Evolutionary conservation across 2,113 vertebrate species (phyloP).

Genomic region (Corythoichthys haematopterus): DNA sequence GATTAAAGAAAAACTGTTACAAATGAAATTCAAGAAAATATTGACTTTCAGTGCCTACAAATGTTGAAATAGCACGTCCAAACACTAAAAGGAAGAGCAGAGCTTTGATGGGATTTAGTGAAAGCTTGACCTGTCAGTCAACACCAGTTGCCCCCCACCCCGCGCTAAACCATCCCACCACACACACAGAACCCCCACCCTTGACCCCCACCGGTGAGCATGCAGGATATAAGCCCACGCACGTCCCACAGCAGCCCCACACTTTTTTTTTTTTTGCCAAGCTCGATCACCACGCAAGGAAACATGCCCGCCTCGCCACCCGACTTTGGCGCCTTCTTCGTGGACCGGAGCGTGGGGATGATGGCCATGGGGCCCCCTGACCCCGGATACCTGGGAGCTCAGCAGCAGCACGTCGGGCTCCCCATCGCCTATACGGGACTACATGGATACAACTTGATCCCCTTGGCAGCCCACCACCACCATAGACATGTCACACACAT

Average conservation of each 20-base stretch:
- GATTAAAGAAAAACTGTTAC: neutral
- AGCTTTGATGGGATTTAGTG: slow-evolving; percentile 80
- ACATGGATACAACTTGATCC: slow-evolving; percentile 74
- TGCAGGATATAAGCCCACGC: slow-evolving; percentile 54
- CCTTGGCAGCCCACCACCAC: slow-evolving; percentile 52
- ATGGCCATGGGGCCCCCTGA: slow-evolving; percentile 46
- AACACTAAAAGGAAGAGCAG: slow-evolving; percentile 73
- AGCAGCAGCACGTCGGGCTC: slow-evolving; percentile 65
- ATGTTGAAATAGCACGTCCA: slow-evolving; percentile 45
- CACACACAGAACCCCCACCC: neutral
- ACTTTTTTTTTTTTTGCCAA: slow-evolving; percentile 8
- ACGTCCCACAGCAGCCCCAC: neutral
- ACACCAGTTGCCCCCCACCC: slow-evolving; percentile 26
- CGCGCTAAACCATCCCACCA: neutral
- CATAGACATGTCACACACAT: slow-evolving; percentile 67
- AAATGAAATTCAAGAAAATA: neutral
- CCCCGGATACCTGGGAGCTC: slow-evolving; percentile 60
- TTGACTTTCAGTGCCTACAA: neutral
- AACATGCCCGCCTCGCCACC: slow-evolving; percentile 73
- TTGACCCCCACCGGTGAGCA: slow-evolving; percentile 11
- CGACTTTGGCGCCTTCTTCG: slow-evolving; percentile 72
- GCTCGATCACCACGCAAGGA: slow-evolving; percentile 14
- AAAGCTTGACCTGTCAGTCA: slow-evolving; percentile 71
- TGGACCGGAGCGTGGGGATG: slow-evolving; percentile 66
- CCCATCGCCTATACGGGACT: slow-evolving; percentile 70